phyloP scores from a whole-genome alignment of 2,888 invertebrate species.

The Drosophila mayaguana region DNA sequence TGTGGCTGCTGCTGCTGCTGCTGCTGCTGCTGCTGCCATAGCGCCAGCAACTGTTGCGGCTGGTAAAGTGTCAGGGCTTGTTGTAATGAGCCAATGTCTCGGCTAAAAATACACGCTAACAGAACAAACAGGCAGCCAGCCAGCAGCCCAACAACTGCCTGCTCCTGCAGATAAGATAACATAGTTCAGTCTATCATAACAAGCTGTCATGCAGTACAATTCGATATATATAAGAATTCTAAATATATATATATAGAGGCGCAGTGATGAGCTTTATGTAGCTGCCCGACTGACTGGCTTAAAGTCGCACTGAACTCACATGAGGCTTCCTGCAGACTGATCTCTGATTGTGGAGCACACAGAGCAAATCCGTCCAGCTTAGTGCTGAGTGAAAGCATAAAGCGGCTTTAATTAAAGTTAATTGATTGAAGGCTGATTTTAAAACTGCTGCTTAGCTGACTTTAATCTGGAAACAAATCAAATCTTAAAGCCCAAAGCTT shows the following conservation, averaged over 20 bases:
- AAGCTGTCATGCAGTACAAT: constrained; percentile 38
- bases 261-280: neutral
- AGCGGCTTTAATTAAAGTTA: neutral
- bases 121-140: constrained; percentile 12
- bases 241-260: neutral
- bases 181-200: constrained; percentile 22
- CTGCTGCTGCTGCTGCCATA: constrained; percentile 29
- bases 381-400: constrained; percentile 1
- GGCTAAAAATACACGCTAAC: constrained; percentile 53
- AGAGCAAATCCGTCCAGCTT: neutral
- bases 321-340: neutral
- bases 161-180: constrained; percentile 48
- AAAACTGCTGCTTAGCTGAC: neutral
- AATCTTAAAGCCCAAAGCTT: neutral
- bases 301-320: neutral
- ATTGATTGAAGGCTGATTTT: too few species aligned
- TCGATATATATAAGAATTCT: neutral
- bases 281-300: neutral
- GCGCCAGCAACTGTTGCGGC: constrained; percentile 51
- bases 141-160: constrained; percentile 14
- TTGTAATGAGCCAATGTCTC: constrained; percentile 73
- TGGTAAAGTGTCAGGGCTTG: constrained; percentile 66
- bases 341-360: neutral
- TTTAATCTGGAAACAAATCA: neutral
- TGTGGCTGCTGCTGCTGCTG: constrained; percentile 26